Evolutionary conservation across 2,888 invertebrate genomes (phyloP), one percentile per base, ranked within the genome.

Genomic region (Catocala fraxini): DNA sequence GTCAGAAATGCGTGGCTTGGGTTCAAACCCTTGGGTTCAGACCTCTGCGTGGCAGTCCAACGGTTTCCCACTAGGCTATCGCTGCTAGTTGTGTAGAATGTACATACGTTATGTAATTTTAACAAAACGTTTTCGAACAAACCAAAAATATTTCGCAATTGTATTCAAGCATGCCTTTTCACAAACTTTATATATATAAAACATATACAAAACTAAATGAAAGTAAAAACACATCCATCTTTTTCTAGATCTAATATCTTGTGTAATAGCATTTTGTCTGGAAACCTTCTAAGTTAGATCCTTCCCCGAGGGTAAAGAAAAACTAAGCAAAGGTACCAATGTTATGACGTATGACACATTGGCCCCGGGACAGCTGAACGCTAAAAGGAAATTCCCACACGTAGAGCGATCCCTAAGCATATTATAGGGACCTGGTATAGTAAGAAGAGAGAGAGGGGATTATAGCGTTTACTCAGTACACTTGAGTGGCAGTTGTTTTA

Each of bases 341-440:
- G 43, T 68, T 73, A 72, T 77, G 75, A 70, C 71, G 60, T 75
- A 70, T 46, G 64, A 56, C 57, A 68, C 57, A 66, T 70, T 70
- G 66, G 58, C 60, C 66, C 60, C 63, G 64, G 67, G 71, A 70
- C 85, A 83, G 69, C 79, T 83, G 81, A 75, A 70, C 72, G 72
- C 59, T 74, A 73, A 80, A 79, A 83, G 80, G 80, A 82, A 82
- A 84, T 84, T 85, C 85, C 82, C 85, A 82, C 82, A 83, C 80
- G 83, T 82, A 82, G 70, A 79, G 74, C 72, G 73, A 68, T 75
- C 77, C 72, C 77, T 77, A 78, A 84, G 79, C 81, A 81, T 69
- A 77, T 80, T 81, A 74, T 56, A 55, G 64, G 70, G 39, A 58
- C 57, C 45, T 66, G 65, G 51, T 60, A 6, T 6, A 7, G n/a